These are phyloP conservation scores for Arenaria interpres DNA, from an alignment of 2,113 vertebrate genomes.

Conservation along the genomic window DNA sequence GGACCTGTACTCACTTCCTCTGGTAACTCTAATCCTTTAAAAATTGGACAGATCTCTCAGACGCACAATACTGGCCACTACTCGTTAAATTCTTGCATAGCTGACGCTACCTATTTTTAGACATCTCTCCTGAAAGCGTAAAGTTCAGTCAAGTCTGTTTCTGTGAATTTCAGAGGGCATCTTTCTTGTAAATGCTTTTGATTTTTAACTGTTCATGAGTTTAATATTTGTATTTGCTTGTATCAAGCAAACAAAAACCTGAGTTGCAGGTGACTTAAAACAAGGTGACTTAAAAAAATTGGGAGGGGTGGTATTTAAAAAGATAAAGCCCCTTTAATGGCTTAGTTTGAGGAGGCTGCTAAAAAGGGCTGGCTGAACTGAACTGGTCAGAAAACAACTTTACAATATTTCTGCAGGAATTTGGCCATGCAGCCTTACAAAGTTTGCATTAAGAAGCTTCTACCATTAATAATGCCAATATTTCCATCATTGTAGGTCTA, in stretches of 20 bases:
- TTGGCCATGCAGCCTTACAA: accelerated
- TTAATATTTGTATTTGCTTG: neutral
- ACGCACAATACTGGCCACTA: neutral
- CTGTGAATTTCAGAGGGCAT: constrained; percentile 43
- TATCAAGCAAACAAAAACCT: neutral
- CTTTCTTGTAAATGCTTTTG: constrained; percentile 12
- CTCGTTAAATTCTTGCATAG: neutral
- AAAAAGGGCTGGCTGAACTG: constrained; percentile 10
- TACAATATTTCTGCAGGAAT: neutral
- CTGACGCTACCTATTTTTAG: constrained; percentile 44
- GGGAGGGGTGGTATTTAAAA: neutral
- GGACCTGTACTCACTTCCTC: neutral
- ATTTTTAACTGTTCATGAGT: neutral
- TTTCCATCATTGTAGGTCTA: neutral
- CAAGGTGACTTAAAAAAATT: constrained; percentile 11
- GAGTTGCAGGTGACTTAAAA: constrained; percentile 30
- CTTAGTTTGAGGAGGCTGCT: constrained; percentile 19
- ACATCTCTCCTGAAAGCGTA: constrained; percentile 24
- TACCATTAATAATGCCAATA: neutral
- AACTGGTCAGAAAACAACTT: constrained; percentile 40
- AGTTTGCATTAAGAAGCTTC: neutral
- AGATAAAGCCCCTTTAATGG: neutral
- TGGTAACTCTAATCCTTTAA: neutral
- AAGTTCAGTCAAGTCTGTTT: constrained; percentile 59
- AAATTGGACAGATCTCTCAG: neutral